Percentiles rank a stretch among this genome's conserved stretches.
Evolutionary conservation across 2,797 vertebrate species (phyloP).

Genomic region (Pipistrellus pygmaeus): DNA sequence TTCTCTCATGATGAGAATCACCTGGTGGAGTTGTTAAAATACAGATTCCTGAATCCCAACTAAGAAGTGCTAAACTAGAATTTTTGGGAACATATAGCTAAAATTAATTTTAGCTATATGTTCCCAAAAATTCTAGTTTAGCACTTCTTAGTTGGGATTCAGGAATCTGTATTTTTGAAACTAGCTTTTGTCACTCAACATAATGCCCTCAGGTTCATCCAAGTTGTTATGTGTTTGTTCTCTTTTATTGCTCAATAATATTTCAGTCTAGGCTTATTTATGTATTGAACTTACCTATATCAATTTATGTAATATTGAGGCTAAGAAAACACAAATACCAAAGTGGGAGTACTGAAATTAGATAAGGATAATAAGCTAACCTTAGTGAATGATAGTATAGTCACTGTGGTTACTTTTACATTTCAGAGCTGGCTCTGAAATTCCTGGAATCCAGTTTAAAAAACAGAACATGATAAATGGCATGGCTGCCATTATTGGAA

Average conservation of each 20-base stretch:
- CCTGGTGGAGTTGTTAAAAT: too few species aligned
- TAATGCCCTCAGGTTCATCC: neutral
- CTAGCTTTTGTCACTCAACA: neutral
- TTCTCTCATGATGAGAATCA: too few species aligned
- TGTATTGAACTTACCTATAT: neutral
- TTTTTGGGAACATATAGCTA: too few species aligned
- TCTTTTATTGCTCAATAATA: neutral
- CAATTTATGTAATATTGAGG: neutral
- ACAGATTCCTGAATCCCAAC: too few species aligned
- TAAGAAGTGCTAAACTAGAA: too few species aligned
- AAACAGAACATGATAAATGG: conserved; percentile 33
- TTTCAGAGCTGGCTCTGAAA: conserved; percentile 37
- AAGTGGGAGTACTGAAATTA: neutral
- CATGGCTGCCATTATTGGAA: neutral
- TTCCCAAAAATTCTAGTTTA: too few species aligned
- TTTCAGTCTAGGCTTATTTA: neutral
- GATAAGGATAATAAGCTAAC: neutral
- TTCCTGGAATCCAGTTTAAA: neutral
- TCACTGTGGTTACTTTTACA: conserved; percentile 18
- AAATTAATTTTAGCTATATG: too few species aligned
- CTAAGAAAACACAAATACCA: conserved; percentile 41
- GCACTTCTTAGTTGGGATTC: too few species aligned
- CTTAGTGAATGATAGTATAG: neutral
- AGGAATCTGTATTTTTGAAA: neutral
- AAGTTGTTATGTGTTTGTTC: neutral